These are phyloP conservation scores for Rhyacichthys aspro DNA, from an alignment of 2,797 vertebrate species.

Conservation along the genomic window DNA sequence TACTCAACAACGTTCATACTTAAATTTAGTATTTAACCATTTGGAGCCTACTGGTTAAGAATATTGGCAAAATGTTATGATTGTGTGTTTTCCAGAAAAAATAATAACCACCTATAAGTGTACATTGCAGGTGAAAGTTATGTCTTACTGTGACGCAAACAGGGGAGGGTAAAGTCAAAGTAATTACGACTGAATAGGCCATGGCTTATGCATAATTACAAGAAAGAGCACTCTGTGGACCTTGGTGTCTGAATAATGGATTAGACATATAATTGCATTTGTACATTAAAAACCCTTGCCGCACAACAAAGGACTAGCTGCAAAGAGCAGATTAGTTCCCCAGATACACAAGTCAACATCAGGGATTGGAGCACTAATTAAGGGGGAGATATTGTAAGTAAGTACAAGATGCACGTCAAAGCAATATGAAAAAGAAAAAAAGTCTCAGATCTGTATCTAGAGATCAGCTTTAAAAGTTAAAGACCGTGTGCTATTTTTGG, in stretches of 20 bases:
- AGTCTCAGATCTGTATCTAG: no score
- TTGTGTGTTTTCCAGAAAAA: background rate
- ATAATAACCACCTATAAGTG: slow-evolving; percentile 11
- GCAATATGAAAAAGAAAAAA: no score
- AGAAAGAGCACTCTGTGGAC: slow-evolving; percentile 53
- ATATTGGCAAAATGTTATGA: background rate
- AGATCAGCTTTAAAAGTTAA: no score
- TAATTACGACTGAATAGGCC: slow-evolving; percentile 75
- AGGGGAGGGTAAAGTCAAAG: slow-evolving; percentile 52
- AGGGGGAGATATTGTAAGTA: slow-evolving; percentile 9
- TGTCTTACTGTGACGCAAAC: slow-evolving; percentile 26
- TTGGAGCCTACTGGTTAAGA: background rate
- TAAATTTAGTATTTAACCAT: background rate
- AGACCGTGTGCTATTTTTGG: no score
- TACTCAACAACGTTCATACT: slow-evolving; percentile 21
- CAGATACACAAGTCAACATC: slow-evolving; percentile 28
- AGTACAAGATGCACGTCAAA: background rate
- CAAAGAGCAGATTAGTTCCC: slow-evolving; percentile 48
- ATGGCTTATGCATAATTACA: slow-evolving; percentile 76
- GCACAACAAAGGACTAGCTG: slow-evolving; percentile 39
- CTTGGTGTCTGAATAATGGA: slow-evolving; percentile 77
- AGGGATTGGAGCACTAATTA: slow-evolving; percentile 1
- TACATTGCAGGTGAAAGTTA: slow-evolving; percentile 17
- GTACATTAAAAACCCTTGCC: slow-evolving; percentile 78
- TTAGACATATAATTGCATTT: slow-evolving; percentile 83